Percentiles rank a stretch among this genome's conserved stretches.
phyloP scores from a whole-genome alignment of 2,113 vertebrate genomes.

The Lophotis ruficrista region DNA sequence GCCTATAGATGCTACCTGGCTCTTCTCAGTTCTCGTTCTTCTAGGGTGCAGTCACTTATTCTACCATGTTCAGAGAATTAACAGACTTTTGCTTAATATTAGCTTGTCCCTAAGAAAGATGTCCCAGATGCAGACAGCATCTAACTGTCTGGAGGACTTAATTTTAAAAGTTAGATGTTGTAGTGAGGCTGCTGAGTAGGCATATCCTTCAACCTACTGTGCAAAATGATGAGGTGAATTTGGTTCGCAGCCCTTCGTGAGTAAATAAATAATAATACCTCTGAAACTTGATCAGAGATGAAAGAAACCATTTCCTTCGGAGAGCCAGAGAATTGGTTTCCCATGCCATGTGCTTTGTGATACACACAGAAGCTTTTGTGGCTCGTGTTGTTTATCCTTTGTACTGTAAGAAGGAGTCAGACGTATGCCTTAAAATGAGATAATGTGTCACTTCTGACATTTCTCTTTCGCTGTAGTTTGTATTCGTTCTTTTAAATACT shows the following conservation, averaged over 20 bases:
- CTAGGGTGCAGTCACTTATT: neutral
- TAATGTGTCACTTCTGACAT: constrained; percentile 25
- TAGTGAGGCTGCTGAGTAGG: neutral
- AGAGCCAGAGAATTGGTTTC: constrained; percentile 35
- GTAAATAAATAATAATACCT: constrained; percentile 35
- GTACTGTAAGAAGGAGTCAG: neutral
- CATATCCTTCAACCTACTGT: neutral
- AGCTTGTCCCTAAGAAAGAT: neutral
- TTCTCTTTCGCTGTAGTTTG: neutral
- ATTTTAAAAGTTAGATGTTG: fast-evolving
- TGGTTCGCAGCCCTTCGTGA: neutral
- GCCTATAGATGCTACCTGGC: neutral
- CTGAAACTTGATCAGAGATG: constrained; percentile 29
- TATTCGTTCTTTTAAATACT: neutral
- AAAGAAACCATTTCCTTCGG: constrained; percentile 41
- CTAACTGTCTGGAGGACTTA: neutral
- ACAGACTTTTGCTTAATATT: neutral
- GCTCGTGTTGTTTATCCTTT: constrained; percentile 41
- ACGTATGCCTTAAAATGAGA: neutral
- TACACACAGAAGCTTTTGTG: constrained; percentile 51
- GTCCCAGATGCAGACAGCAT: neutral
- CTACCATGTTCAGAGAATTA: neutral
- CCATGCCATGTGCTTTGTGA: neutral
- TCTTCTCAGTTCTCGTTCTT: neutral
- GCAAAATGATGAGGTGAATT: neutral